These are phyloP conservation scores for Hydrotaea cyrtoneurina DNA, from an alignment of 2,888 invertebrate species.

Conservation along the genomic window DNA sequence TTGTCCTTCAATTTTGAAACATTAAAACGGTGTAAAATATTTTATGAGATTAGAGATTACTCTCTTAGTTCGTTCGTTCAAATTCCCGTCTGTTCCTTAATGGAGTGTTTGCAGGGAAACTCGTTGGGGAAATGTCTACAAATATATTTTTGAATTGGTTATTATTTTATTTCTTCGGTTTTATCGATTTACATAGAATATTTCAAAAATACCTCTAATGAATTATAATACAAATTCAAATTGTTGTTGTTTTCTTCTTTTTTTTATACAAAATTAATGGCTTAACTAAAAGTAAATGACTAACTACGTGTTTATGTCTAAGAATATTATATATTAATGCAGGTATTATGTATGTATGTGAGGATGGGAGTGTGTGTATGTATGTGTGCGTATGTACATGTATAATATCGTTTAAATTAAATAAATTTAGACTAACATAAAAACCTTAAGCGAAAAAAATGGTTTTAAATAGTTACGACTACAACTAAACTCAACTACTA, in stretches of 20 bases:
- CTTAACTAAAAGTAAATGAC: conserved; percentile 29
- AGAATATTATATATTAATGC: conserved; percentile 13
- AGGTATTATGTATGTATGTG: neutral
- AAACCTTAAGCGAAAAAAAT: conserved; percentile 10
- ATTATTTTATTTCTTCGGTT: too few species aligned
- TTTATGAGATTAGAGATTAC: too few species aligned
- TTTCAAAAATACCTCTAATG: too few species aligned
- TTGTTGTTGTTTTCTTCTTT: neutral
- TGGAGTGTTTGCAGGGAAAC: too few species aligned
- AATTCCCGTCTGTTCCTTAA: too few species aligned
- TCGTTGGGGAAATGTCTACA: too few species aligned
- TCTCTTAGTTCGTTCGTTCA: too few species aligned
- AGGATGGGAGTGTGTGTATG: neutral
- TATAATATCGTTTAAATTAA: neutral
- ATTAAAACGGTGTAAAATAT: too few species aligned
- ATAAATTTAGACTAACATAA: conserved; percentile 14
- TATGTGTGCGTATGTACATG: neutral
- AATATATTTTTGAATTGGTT: too few species aligned
- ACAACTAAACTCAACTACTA: conserved; percentile 13
- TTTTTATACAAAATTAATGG: conserved; percentile 17
- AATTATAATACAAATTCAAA: too few species aligned
- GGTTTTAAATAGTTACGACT: conserved; percentile 16
- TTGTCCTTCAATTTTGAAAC: too few species aligned
- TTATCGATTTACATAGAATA: too few species aligned
- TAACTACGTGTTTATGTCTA: conserved; percentile 2